Percentiles rank a stretch among this genome's conserved stretches.
Evolutionary conservation across 1,140 invertebrate genomes (phyloP).

Genomic region (Augochlora pura): DNA sequence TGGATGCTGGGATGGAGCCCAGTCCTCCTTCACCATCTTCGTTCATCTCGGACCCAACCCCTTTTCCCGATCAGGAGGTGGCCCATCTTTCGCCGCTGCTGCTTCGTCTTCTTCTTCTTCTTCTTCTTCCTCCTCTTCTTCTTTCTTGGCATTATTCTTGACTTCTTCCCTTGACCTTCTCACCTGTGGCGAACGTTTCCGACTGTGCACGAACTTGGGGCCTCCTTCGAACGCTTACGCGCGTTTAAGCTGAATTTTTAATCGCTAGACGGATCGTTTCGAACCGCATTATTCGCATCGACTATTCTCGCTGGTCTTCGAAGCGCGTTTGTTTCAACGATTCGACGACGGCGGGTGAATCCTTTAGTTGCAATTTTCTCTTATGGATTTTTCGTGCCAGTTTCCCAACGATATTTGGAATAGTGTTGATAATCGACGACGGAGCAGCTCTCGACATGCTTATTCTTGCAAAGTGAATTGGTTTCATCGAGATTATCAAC

Average conservation of each 20-base stretch:
- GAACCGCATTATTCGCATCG: no score
- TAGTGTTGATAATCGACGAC: no score
- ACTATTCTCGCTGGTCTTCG: no score
- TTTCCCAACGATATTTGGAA: no score
- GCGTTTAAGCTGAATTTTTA: background rate
- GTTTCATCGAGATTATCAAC: no score
- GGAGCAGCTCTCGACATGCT: no score
- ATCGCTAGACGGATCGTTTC: background rate
- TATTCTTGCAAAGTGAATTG: no score
- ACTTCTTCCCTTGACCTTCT: conserved; percentile 51
- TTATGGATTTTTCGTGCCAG: no score
- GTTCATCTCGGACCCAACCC: conserved; percentile 76
- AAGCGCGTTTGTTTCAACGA: no score
- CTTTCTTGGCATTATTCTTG: conserved; percentile 3
- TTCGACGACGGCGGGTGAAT: no score
- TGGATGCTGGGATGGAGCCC: conserved; percentile 74
- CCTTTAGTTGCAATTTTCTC: no score
- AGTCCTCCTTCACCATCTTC: conserved; percentile 76
- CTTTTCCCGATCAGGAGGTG: conserved; percentile 64
- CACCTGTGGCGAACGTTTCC: conserved; percentile 43
- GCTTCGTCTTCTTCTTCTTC: conserved; percentile 58
- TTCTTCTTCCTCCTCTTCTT: conserved; percentile 42
- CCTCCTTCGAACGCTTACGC: background rate
- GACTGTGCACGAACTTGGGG: conserved; percentile 5
- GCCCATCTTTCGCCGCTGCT: conserved; percentile 67